Evolutionary conservation across 2,113 vertebrate genomes (phyloP), one percentile per base, ranked within the genome.

Genomic region (Lepus europaeus): DNA sequence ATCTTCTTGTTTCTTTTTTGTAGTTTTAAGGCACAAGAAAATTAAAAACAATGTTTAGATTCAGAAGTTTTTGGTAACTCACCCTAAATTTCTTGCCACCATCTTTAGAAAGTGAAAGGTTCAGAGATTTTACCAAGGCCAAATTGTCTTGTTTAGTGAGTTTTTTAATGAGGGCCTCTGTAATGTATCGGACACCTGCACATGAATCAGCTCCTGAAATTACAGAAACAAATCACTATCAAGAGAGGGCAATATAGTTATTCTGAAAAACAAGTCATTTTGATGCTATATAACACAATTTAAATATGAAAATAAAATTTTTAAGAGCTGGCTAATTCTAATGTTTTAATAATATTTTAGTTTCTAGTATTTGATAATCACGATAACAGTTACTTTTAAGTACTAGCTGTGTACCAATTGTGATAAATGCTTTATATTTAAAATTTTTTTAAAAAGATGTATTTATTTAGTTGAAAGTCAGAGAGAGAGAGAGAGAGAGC

Each of bases 21-120:
- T 7, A 27, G 31, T 76, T 91, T 95, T 83, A 90, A 79, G 51
- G 61, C 29, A 87, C 36, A 91, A 31, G 78, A 93, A 68, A 68
- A 51, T 73, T 77, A 51, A 74, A 94, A 90, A 89, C 19, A 84
- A 20, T 93, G 70, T 63, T 14, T 49, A 80, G 70, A 56, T n/a
- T 95, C 72, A 95, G 27, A 61, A 89, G 53, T 56, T 91, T 23
- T 45, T 95, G 63, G 29, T 64, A 96, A 94, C 96, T 61, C 97
- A 99, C 99, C 98, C 98, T 99, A 97, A 99, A 99, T 95, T 98
- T 99, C 96, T 99, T 99, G 93, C 98, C 98, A 72, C 98, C 98
- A 93, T 98, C 98, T 96, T 98, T 98, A 70, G 97, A 89, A 73
- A 98, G 98, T 84, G 98, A 99, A 97, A 99, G 98, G 95, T 99